Conservation (phyloP, 2,888 invertebrate species). For the Microctonus aethiopoides region DNA sequence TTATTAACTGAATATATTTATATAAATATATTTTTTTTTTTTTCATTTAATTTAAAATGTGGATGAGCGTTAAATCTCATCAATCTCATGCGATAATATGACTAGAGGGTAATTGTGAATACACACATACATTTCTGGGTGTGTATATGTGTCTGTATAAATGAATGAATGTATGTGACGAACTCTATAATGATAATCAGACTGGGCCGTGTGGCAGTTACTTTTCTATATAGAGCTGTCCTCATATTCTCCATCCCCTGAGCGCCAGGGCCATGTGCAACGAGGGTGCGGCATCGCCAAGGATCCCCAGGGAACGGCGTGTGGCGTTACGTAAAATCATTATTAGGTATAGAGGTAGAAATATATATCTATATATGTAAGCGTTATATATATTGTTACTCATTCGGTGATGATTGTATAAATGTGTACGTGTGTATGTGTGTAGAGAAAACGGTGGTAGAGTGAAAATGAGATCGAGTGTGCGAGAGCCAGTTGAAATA, state of each 20-base stretch:
- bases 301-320: conserved; percentile 65
- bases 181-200: conserved; percentile 63
- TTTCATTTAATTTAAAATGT: not conserved
- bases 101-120: too few relatives aligned
- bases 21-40: too few relatives aligned
- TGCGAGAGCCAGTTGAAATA: conserved; percentile 17
- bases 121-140: too few relatives aligned
- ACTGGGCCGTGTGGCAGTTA: conserved; percentile 41
- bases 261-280: conserved; percentile 64
- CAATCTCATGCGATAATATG: conserved; percentile 29
- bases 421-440: not conserved
- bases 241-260: conserved; percentile 34
- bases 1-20: too few relatives aligned
- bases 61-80: conserved; percentile 35
- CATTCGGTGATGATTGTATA: not conserved
- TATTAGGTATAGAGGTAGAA: conserved; percentile 62
- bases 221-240: conserved; percentile 38
- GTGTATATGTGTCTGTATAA: not conserved
- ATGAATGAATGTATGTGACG: conserved; percentile 34
- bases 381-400: not conserved
- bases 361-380: not conserved
- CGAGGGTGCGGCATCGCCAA: conserved; percentile 65
- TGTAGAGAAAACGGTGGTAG: not conserved
- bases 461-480: conserved; percentile 1
- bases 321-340: conserved; percentile 68